These are phyloP conservation scores for Orthonevra nobilis DNA, from an alignment of 2,888 invertebrate genomes.

Conservation along the genomic window DNA sequence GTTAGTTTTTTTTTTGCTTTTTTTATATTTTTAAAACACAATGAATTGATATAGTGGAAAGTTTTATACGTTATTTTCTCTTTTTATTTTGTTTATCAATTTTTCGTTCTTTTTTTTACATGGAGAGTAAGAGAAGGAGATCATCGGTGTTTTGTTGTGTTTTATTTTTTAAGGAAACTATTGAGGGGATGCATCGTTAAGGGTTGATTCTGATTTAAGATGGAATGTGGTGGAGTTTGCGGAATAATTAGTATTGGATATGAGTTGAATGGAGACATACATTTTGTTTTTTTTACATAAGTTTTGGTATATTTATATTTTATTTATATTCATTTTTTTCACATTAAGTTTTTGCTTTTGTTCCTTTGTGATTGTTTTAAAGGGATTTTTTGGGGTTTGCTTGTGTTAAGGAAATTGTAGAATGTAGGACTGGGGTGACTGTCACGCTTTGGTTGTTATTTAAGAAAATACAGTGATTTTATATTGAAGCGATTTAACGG, in stretches of 20 bases:
- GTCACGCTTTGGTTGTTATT: conserved; percentile 39
- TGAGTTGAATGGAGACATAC: too few species aligned
- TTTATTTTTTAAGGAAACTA: too few species aligned
- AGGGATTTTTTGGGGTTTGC: conserved; percentile 13
- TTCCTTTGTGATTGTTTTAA: not conserved
- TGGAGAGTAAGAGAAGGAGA: conserved; percentile 38
- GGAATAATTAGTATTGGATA: too few species aligned
- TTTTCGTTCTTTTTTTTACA: conserved; percentile 24
- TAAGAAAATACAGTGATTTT: conserved; percentile 39
- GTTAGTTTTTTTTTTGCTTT: not conserved
- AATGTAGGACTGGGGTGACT: conserved; percentile 27
- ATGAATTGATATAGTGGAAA: conserved; percentile 2
- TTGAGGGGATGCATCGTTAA: too few species aligned
- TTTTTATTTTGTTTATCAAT: conserved; percentile 7
- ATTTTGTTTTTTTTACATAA: conserved; percentile 2
- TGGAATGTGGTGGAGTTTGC: conserved; percentile 40
- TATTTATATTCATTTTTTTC: conserved; percentile 40
- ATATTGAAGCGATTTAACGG: conserved; percentile 46
- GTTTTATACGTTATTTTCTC: not conserved
- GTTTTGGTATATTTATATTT: conserved; percentile 14
- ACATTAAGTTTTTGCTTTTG: conserved; percentile 39
- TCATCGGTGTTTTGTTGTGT: conserved; percentile 35
- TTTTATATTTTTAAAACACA: conserved; percentile 1
- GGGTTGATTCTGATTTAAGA: not conserved
- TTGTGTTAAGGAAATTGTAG: conserved; percentile 13